phyloP scores from a whole-genome alignment of 2,113 vertebrate species.

The Ophthalmolycus amberensis region DNA sequence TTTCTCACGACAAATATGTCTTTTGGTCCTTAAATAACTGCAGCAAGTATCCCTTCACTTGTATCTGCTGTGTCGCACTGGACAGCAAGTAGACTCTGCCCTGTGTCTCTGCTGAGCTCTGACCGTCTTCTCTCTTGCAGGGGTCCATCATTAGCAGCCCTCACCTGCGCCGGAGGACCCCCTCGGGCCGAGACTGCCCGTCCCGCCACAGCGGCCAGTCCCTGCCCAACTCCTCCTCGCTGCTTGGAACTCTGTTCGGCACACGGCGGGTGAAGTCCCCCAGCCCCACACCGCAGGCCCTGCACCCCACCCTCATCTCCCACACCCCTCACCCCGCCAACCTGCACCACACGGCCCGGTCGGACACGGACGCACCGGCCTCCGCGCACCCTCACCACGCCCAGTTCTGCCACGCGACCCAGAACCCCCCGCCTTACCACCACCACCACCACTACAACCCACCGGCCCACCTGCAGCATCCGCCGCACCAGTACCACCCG shows the following conservation, averaged over 20 bases:
- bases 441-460: conserved; percentile 97
- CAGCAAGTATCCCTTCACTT: not conserved
- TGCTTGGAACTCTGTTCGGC: conserved; percentile 94
- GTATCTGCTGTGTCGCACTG: not conserved
- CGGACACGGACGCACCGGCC: conserved; percentile 82
- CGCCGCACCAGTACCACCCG: conserved; percentile 86
- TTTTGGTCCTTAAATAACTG: not conserved
- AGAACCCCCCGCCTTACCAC: conserved; percentile 94
- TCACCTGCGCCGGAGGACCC: conserved; percentile 91
- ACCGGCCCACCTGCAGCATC: conserved; percentile 88
- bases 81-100: not conserved
- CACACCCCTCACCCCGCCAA: conserved; percentile 82
- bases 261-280: conserved; percentile 89
- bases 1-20: not conserved
- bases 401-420: conserved; percentile 90
- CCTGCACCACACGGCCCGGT: conserved; percentile 85
- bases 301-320: conserved; percentile 86
- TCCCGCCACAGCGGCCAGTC: conserved; percentile 93
- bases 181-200: conserved; percentile 93
- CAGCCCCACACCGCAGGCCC: conserved; percentile 76
- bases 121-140: conserved; percentile 80
- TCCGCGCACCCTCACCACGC: conserved; percentile 85
- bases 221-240: conserved; percentile 92
- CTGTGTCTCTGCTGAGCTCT: conserved; percentile 26
- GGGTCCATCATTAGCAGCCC: conserved; percentile 99